Evolutionary conservation across 2,888 invertebrate species (phyloP).

Genomic region (Mimumesa dahlbomi): DNA sequence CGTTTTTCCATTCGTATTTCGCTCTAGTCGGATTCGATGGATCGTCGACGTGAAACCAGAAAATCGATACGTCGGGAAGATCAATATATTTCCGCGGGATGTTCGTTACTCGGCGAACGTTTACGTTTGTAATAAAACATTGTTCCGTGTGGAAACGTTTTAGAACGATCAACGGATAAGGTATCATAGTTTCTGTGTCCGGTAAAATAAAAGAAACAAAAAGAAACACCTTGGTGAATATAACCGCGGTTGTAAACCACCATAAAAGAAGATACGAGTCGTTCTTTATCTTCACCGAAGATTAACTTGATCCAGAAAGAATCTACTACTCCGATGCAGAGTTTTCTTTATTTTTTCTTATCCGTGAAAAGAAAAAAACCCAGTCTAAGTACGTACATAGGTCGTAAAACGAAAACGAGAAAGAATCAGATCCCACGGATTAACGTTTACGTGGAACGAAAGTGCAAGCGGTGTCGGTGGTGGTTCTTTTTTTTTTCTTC

Average conservation of each 20-base stretch:
- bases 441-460: too few relatives aligned
- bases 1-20: conserved; percentile 21
- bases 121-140: neutral
- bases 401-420: neutral
- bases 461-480: too few relatives aligned
- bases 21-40: too few relatives aligned
- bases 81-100: too few relatives aligned
- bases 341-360: too few relatives aligned
- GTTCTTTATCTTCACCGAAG: conserved; percentile 2
- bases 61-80: too few relatives aligned
- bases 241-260: conserved; percentile 1
- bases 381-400: neutral
- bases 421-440: too few relatives aligned
- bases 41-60: too few relatives aligned
- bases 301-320: conserved; percentile 5
- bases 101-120: neutral
- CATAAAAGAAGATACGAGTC: conserved; percentile 11
- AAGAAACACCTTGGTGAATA: too few relatives aligned
- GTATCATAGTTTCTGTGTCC: neutral
- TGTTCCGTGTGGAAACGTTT: too few relatives aligned
- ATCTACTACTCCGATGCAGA: neutral
- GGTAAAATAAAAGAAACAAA: too few relatives aligned
- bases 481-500: too few relatives aligned
- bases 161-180: conserved; percentile 3
- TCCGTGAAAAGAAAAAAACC: neutral